A percentile compares a stretch with the other conserved stretches of the same genome.
Evolutionary conservation across 2,888 invertebrate species (phyloP).

Genomic region (Chironomus riparius): DNA sequence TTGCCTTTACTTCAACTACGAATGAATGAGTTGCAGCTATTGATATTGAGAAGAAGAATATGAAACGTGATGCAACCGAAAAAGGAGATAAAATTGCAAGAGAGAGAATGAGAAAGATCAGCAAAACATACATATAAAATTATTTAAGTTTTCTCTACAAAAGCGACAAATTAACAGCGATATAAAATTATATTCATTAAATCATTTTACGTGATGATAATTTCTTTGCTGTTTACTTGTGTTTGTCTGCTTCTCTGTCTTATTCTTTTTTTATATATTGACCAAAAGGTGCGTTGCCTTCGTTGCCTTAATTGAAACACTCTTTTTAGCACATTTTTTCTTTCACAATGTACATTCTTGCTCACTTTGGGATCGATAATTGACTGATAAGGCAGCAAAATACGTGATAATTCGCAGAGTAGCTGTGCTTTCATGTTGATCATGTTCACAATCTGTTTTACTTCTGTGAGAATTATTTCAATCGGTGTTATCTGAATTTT

Average conservation of each 20-base stretch:
- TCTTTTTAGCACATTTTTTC: background rate
- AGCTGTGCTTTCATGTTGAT: too few species aligned
- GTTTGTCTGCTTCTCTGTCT: background rate
- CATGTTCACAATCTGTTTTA: too few species aligned
- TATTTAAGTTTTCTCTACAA: background rate
- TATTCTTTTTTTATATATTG: background rate
- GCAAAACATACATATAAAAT: too few species aligned
- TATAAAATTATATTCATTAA: constrained; percentile 6
- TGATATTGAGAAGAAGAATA: background rate
- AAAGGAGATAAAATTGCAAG: background rate
- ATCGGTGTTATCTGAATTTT: too few species aligned
- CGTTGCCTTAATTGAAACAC: background rate
- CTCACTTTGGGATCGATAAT: background rate
- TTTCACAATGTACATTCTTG: background rate
- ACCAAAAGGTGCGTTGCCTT: constrained; percentile 1
- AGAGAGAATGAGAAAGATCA: too few species aligned
- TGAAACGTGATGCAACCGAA: background rate
- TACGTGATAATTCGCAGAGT: too few species aligned
- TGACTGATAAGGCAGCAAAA: background rate
- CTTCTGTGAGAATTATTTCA: too few species aligned
- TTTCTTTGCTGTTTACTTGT: background rate
- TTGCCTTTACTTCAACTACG: background rate
- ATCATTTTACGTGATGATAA: background rate
- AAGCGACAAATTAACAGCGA: constrained; percentile 8
- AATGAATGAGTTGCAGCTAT: background rate